Evolutionary conservation across 2,113 vertebrate species (phyloP).

Genomic region (Microcebus griseorufus): DNA sequence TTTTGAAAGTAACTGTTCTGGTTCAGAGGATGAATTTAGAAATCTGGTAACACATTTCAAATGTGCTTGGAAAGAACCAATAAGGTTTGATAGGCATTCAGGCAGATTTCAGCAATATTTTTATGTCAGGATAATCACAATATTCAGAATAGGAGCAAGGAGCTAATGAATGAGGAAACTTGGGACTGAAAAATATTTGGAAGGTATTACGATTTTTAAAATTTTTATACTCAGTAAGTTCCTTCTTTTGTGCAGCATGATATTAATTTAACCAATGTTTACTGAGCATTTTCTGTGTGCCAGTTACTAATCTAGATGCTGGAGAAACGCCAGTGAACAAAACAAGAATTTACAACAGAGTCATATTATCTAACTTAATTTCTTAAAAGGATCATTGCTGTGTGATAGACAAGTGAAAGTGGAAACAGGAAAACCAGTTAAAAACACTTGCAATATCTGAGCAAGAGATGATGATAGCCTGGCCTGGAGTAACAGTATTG

Average conservation of each 20-base stretch:
- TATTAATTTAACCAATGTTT: background rate
- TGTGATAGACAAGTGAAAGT: background rate
- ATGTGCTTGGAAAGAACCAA: background rate
- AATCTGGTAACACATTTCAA: background rate
- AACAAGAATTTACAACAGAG: slow-evolving; percentile 4
- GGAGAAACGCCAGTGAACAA: background rate
- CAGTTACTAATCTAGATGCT: background rate
- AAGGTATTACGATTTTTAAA: background rate
- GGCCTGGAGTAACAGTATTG: background rate
- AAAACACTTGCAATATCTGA: background rate
- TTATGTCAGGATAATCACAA: background rate
- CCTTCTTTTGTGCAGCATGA: background rate
- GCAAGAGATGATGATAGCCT: background rate
- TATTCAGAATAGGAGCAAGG: slow-evolving; percentile 10
- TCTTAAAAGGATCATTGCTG: background rate
- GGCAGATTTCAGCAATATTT: slow-evolving; percentile 16
- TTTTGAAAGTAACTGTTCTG: background rate
- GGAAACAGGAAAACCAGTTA: background rate
- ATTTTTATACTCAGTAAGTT: background rate
- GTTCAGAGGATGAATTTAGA: slow-evolving; percentile 24
- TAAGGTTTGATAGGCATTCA: background rate
- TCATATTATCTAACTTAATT: background rate
- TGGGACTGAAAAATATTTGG: background rate
- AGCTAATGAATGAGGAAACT: background rate
- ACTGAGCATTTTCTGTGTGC: background rate